These are phyloP conservation scores for Penelope pileata DNA, from an alignment of 2,113 vertebrate species.

Conservation along the genomic window DNA sequence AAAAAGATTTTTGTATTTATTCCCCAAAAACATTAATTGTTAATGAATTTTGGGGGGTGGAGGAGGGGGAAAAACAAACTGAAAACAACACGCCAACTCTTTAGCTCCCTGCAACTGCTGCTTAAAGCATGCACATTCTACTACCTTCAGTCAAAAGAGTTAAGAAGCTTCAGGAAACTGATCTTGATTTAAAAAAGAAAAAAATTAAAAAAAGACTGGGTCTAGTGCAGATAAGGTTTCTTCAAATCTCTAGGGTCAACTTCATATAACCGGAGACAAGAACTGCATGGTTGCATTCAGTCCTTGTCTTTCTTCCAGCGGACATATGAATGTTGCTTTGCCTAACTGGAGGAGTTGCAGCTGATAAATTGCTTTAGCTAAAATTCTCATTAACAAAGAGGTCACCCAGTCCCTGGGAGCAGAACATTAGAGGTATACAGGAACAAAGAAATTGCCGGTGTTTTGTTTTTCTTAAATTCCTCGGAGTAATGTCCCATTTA, in stretches of 20 bases:
- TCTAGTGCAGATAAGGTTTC: not conserved
- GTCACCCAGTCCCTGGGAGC: not conserved
- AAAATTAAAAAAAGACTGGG: no score
- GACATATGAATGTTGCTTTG: not conserved
- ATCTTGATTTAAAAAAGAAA: no score
- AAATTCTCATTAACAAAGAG: not conserved
- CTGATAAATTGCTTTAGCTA: not conserved
- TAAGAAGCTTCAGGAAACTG: not conserved
- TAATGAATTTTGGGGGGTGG: not conserved
- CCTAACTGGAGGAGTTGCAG: not conserved
- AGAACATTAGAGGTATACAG: not conserved
- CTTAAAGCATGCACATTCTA: not conserved
- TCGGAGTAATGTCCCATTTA: not conserved
- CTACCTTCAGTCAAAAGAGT: not conserved
- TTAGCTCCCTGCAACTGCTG: not conserved
- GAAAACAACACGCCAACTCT: not conserved
- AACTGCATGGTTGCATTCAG: no score
- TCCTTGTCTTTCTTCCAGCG: not conserved
- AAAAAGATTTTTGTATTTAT: no score
- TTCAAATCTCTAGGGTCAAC: not conserved
- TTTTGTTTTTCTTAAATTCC: not conserved
- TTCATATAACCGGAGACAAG: not conserved
- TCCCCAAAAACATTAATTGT: not conserved
- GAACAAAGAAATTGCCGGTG: not conserved
- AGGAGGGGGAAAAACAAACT: no score